These are phyloP conservation scores for Pseudomyrmex concolor DNA, from an alignment of 1,140 invertebrate genomes.

Conservation along the genomic window DNA sequence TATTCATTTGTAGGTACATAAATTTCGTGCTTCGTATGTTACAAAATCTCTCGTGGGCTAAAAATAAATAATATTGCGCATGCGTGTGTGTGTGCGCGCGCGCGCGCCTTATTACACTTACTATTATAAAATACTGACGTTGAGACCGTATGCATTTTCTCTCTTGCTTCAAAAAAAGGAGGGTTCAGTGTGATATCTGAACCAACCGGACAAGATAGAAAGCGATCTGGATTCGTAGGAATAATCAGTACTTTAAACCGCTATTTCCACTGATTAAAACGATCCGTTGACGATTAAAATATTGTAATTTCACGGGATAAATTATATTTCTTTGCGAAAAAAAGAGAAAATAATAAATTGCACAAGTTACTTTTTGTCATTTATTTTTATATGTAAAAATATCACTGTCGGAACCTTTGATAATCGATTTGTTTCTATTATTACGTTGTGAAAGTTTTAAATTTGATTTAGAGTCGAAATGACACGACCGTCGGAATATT, in stretches of 20 bases:
- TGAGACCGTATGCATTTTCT: conserved; percentile 48
- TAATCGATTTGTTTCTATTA: conserved; percentile 13
- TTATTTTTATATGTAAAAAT: neutral
- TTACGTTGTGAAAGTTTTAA: conserved; percentile 33
- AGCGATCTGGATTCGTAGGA: neutral
- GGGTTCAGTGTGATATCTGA: conserved; percentile 23
- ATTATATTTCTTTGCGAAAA: conserved; percentile 27
- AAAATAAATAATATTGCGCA: conserved; percentile 60
- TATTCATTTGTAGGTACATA: conserved; percentile 31
- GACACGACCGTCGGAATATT: conserved; percentile 31
- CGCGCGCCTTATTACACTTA: conserved; percentile 29
- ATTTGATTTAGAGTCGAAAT: conserved; percentile 27
- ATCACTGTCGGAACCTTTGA: conserved; percentile 22
- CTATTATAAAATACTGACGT: conserved; percentile 61
- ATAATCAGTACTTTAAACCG: neutral
- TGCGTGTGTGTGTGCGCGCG: neutral
- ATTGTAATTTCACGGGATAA: neutral
- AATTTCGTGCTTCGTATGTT: conserved; percentile 21
- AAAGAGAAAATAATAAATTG: conserved; percentile 17
- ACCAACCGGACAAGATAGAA: neutral
- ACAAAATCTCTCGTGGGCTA: conserved; percentile 36
- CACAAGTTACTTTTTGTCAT: neutral
- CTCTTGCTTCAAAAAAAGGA: conserved; percentile 46
- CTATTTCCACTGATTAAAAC: neutral
- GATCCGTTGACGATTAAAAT: neutral